These are phyloP conservation scores for Anthoscopus minutus DNA, from an alignment of 2,113 vertebrate species.

Conservation along the genomic window DNA sequence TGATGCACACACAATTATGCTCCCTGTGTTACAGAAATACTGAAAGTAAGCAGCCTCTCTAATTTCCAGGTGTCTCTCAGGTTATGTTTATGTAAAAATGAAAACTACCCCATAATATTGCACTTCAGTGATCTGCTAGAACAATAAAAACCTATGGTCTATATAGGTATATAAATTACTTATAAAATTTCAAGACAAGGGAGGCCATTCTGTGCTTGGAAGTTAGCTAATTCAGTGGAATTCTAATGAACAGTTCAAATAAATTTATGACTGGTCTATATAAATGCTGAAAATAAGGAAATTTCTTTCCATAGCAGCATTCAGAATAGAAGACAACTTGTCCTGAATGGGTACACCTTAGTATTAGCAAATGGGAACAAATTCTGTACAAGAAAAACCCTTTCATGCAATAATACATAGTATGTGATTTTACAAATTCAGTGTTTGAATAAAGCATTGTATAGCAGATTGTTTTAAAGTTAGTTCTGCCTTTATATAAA, in stretches of 20 bases:
- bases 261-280: background rate
- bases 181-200: background rate
- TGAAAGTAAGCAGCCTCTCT: background rate
- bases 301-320: background rate
- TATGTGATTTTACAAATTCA: background rate
- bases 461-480: background rate
- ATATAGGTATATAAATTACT: background rate
- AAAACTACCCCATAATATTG: background rate
- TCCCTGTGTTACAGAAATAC: background rate
- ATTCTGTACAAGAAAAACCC: background rate
- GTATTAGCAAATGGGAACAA: background rate
- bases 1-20: background rate
- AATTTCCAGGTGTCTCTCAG: background rate
- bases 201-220: background rate
- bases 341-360: background rate
- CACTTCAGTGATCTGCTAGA: background rate
- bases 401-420: background rate
- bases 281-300: background rate
- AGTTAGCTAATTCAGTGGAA: background rate
- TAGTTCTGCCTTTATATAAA: background rate
- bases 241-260: background rate
- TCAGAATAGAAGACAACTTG: background rate
- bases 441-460: background rate
- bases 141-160: background rate
- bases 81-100: background rate